phyloP scores from a whole-genome alignment of 2,888 invertebrate genomes.

The Pterostichus madidus region DNA sequence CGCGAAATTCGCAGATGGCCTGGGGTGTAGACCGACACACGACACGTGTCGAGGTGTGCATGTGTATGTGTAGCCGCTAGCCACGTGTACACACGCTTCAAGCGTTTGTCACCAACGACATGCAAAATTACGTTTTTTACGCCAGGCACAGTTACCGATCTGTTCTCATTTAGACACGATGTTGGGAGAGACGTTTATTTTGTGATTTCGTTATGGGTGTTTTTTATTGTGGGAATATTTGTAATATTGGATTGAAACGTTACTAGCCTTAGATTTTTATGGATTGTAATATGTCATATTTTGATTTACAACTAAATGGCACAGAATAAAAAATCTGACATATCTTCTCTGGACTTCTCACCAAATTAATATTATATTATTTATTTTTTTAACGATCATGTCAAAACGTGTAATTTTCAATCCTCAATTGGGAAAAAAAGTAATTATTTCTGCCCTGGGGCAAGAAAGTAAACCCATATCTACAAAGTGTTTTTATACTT shows the following conservation, averaged over 20 bases:
- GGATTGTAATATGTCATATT: too few relatives aligned
- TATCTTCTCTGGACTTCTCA: too few relatives aligned
- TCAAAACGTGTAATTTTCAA: too few relatives aligned
- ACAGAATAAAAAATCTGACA: too few relatives aligned
- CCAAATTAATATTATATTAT: too few relatives aligned
- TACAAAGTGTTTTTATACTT: too few relatives aligned
- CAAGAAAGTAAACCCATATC: too few relatives aligned
- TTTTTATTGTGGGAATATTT: conserved; percentile 1
- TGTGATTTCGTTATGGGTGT: not conserved
- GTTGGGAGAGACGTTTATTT: not conserved
- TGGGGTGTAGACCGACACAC: not conserved
- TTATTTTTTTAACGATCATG: too few relatives aligned
- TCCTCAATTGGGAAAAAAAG: too few relatives aligned
- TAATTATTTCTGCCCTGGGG: too few relatives aligned
- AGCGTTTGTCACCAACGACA: conserved; percentile 56
- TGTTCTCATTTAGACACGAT: conserved; percentile 27
- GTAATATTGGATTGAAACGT: not conserved
- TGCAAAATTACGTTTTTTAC: conserved; percentile 62
- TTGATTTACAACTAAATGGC: too few relatives aligned
- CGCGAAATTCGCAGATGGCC: not conserved
- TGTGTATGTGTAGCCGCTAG: conserved; percentile 38
- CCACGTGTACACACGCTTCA: conserved; percentile 25
- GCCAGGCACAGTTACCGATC: conserved; percentile 25
- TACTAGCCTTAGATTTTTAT: not conserved
- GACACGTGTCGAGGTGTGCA: conserved; percentile 52